Percentiles rank a stretch among this genome's conserved stretches.
These are phyloP conservation scores for Ascaphus truei DNA, from an alignment of 2,113 vertebrate genomes.

Conservation along the genomic window DNA sequence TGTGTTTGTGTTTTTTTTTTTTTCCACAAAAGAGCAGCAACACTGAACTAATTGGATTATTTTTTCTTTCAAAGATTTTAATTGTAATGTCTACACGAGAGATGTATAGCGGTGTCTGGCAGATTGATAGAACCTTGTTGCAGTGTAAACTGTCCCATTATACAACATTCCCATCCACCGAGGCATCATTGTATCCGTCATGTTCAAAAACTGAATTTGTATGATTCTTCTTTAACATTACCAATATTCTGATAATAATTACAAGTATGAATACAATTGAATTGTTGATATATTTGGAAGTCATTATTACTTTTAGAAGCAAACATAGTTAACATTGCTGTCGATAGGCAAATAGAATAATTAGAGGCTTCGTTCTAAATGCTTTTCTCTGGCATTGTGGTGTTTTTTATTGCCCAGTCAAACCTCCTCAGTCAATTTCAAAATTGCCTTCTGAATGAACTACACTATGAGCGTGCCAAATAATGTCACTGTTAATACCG, in stretches of 20 bases:
- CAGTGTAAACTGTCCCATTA: conserved; percentile 82
- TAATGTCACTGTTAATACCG: conserved; percentile 79
- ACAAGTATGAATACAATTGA: not conserved
- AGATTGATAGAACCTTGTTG: conserved; percentile 78
- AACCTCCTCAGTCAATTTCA: conserved; percentile 95
- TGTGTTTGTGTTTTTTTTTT: no score
- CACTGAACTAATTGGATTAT: conserved; percentile 68
- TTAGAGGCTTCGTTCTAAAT: conserved; percentile 79
- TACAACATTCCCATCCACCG: conserved; percentile 80
- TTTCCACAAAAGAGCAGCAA: conserved; percentile 55
- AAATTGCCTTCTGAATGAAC: conserved; percentile 96
- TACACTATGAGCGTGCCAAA: conserved; percentile 72
- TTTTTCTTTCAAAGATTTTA: conserved; percentile 75
- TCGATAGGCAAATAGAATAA: conserved; percentile 98
- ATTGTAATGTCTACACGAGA: conserved; percentile 80
- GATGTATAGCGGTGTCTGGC: conserved; percentile 79
- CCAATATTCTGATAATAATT: conserved; percentile 61
- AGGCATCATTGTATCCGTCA: conserved; percentile 59
- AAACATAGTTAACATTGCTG: conserved; percentile 85
- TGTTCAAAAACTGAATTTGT: conserved; percentile 58
- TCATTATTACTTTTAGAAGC: conserved; percentile 5
- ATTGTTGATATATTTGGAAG: not conserved
- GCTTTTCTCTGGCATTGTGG: conserved; percentile 73
- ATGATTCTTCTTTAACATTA: conserved; percentile 65
- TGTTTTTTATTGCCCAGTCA: conserved; percentile 94